These are phyloP conservation scores for Pherbina coryleti DNA, from an alignment of 2,888 invertebrate species.

Conservation along the genomic window DNA sequence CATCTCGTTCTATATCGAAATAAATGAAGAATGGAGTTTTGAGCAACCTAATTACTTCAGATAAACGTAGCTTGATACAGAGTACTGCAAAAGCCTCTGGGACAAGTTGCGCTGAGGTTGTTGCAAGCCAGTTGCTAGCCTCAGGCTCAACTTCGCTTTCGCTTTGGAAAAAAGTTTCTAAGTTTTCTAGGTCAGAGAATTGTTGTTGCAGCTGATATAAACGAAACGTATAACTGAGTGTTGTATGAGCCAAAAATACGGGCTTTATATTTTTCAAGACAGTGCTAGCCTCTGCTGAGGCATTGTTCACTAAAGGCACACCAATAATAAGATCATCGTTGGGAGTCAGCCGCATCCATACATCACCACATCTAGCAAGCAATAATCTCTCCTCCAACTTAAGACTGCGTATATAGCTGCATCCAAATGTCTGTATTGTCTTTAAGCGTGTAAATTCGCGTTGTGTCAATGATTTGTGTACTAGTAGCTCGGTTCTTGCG, in stretches of 20 bases:
- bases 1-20: slow-evolving; percentile 48
- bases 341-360: slow-evolving; percentile 57
- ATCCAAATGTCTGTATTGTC: slow-evolving; percentile 55
- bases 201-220: slow-evolving; percentile 57
- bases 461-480: slow-evolving; percentile 57
- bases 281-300: slow-evolving; percentile 45
- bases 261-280: slow-evolving; percentile 50
- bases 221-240: slow-evolving; percentile 48
- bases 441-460: slow-evolving; percentile 53
- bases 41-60: slow-evolving; percentile 42
- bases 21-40: slow-evolving; percentile 48
- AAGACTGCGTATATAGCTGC: slow-evolving; percentile 53
- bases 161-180: slow-evolving; percentile 49
- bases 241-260: slow-evolving; percentile 41
- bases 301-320: slow-evolving; percentile 58
- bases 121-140: slow-evolving; percentile 45
- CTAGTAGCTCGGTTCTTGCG: slow-evolving; percentile 57
- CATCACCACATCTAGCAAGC: slow-evolving; percentile 60
- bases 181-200: slow-evolving; percentile 47
- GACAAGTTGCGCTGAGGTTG: slow-evolving; percentile 50
- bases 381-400: slow-evolving; percentile 63
- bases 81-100: slow-evolving; percentile 61
- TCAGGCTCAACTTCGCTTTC: slow-evolving; percentile 43
- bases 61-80: slow-evolving; percentile 54
- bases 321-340: slow-evolving; percentile 57